phyloP scores from a whole-genome alignment of 2,888 invertebrate species.

The Bugula neritina region DNA sequence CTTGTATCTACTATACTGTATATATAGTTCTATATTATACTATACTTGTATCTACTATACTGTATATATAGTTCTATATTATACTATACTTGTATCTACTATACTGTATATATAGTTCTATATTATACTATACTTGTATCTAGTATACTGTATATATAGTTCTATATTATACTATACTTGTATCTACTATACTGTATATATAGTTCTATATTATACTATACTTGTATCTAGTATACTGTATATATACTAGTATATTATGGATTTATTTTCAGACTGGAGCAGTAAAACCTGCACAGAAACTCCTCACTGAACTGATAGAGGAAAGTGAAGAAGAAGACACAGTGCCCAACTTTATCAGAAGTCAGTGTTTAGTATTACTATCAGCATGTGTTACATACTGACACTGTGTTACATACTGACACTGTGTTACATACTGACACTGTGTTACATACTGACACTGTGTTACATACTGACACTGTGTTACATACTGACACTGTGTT shows the following conservation, averaged over 20 bases:
- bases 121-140: not conserved
- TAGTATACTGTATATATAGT: not conserved
- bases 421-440: no score
- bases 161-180: not conserved
- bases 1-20: not conserved
- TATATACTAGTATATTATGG: not conserved
- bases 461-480: no score
- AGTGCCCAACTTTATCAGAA: not conserved
- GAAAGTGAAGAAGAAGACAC: slow-evolving; percentile 10
- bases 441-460: no score
- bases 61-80: not conserved
- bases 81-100: not conserved
- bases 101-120: not conserved
- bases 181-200: not conserved
- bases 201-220: not conserved
- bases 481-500: no score
- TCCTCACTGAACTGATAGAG: not conserved
- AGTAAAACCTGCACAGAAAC: not conserved
- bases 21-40: not conserved
- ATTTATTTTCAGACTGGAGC: not conserved
- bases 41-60: not conserved
- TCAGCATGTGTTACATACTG: no score
- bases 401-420: no score
- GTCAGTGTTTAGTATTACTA: no score
- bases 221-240: not conserved